Evolutionary conservation across 1,140 invertebrate species (phyloP).

Genomic region (Hylaeus anthracinus): DNA sequence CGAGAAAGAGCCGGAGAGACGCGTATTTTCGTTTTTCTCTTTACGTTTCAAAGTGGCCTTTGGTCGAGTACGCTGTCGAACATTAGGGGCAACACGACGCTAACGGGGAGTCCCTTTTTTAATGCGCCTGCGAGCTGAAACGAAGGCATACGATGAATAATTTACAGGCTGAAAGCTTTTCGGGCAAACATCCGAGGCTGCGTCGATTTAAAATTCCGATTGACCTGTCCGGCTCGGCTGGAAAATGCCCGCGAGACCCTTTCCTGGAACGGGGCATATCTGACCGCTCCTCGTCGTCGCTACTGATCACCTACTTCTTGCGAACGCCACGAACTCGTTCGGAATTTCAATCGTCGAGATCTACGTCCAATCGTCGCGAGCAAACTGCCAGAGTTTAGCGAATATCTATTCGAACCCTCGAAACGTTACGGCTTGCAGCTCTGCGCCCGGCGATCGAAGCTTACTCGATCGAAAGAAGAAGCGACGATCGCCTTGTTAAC

Average conservation of each 20-base stretch:
- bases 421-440: too few relatives aligned
- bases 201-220: constrained; percentile 74
- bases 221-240: constrained; percentile 51
- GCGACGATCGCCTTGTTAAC: too few relatives aligned
- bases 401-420: too few relatives aligned
- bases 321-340: neutral
- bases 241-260: constrained; percentile 20
- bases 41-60: constrained; percentile 1
- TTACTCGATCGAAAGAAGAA: too few relatives aligned
- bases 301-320: constrained; percentile 19
- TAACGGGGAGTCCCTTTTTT: constrained; percentile 15
- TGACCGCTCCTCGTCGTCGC: constrained; percentile 26
- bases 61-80: constrained; percentile 31
- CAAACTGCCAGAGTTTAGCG: neutral
- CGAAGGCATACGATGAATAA: constrained; percentile 66
- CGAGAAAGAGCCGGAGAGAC: neutral
- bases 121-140: constrained; percentile 17
- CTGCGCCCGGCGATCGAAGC: too few relatives aligned
- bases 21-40: neutral
- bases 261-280: neutral
- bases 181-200: constrained; percentile 62
- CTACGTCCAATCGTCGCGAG: neutral
- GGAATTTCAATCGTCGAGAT: constrained; percentile 8
- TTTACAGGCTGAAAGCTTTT: constrained; percentile 71
- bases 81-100: constrained; percentile 32